Base-by-base conservation (phyloP, 2,113 vertebrate genomes). In the Oceanodroma tethys region DNA sequence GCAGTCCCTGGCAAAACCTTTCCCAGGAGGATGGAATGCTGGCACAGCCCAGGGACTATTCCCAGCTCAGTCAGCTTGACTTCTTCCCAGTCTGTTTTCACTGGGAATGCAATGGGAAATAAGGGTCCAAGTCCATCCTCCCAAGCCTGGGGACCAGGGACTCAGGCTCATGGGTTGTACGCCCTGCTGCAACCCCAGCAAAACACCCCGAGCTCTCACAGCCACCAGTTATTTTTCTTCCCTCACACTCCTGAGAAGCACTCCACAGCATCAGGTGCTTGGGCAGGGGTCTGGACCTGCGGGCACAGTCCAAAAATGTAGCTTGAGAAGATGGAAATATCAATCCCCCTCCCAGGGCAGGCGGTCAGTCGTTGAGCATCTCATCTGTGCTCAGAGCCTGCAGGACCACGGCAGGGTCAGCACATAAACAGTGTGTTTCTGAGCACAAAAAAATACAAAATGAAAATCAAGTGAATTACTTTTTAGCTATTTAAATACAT, bases 81-180 rank as follows among this genome's bases (percentile, higher is more conserved):
- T 84, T 56, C 68, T 89, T 87, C 59, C 26, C 55, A 43, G 26
- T 38, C 16, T 32, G 1, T 59, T 94, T 80, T 56, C 16, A 32
- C 16, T 55, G 53, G 29, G 36, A 90, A 25, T 11, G 7, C 21
- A 11, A 3, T 56, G 59, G 40, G 50, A 90, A 76, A 43, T 21
- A 36, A 60, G 10, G n/a, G 48, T 30, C 30, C 5, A 4, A n/a
- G 16, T 53, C 34, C 56, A 23, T 22, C 53, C 34, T 87, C 76
- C 29, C 40, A 25, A 34, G 8, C n/a, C 26, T 82, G 63, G 52
- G 14, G 25, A 68, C 13, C 59, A 25, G 40, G 26, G n/a, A 19
- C 47, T 66, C 42, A 12, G 34, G 65, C 30, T 65, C 2, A 0
- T 29, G 20, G 21, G 29, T 83, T 0, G 0, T 17, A 34, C 3